Base-by-base conservation (phyloP, 2,113 vertebrate species). In the Rynchops niger region DNA sequence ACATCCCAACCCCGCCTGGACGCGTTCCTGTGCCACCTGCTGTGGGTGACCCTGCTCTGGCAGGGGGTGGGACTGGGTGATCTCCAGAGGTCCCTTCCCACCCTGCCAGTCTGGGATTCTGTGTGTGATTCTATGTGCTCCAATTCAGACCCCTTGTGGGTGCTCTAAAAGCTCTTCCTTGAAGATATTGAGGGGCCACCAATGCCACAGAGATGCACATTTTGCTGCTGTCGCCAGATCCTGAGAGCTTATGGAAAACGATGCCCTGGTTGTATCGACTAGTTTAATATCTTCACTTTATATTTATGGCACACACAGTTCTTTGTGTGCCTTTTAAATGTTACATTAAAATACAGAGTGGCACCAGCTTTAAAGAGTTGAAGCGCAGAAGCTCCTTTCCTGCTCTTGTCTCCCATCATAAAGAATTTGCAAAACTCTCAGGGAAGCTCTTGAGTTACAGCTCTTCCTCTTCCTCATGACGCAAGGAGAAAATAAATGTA, bases 401-500 rank as follows among this genome's bases (percentile, higher is more conserved):
- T 86, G 69, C 58, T 94, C 79, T 93, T 88, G 66, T 93, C 80
- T 95, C 88, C 88, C 93, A 47, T 73, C 42, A 4, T 88, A 87
- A 96, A 73, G 93, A 96, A 96, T 93, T 94, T 59, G 7, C 59
- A 94, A 95, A 96, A 69, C 95, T 97, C 87, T 94, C 73, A 87
- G 91, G 88, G 86, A 97, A 94, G 63, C 90, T 84, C 94, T 97
- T 96, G 94, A 98, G 95, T 98, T 96, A 96, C 2, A 1, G 88
- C 74, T 93, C 94, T 96, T 92, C 93, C 93, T 94, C 94, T 96
- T 96, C 94, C 76, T 97, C 90, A 66, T 42, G 90, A 96, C 93
- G 42, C 83, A 96, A 23, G 61, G 81, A 86, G 89, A 95, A 96
- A 97, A 97, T 92, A 93, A 95, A 93, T 95, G 81, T 83, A 86